Conservation (phyloP, 2,113 vertebrate genomes). For the Theropithecus gelada region DNA sequence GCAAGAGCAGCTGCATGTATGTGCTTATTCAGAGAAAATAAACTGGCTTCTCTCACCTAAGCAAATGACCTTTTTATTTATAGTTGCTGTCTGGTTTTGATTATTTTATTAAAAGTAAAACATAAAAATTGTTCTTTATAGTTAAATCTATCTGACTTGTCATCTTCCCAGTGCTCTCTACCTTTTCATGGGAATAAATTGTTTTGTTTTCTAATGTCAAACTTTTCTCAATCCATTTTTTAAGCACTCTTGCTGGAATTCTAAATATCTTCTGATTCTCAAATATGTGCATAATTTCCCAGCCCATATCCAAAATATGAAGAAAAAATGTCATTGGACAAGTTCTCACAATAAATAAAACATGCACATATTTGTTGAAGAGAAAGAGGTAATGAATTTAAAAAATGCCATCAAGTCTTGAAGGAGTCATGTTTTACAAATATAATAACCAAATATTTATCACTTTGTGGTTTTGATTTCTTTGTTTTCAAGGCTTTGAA, state of each 20-base stretch:
- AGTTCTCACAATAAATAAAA: constrained; percentile 55
- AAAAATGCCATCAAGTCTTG: constrained; percentile 34
- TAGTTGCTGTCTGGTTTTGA: neutral
- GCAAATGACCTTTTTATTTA: constrained; percentile 50
- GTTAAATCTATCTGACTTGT: constrained; percentile 46
- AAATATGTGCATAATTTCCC: constrained; percentile 58
- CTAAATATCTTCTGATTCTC: constrained; percentile 25
- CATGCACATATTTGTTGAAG: constrained; percentile 15
- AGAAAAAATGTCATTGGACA: constrained; percentile 46
- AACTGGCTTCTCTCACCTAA: constrained; percentile 54
- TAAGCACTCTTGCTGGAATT: constrained; percentile 2
- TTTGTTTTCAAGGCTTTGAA: constrained; percentile 50
- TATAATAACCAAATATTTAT: constrained; percentile 54
- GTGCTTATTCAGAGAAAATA: constrained; percentile 43
- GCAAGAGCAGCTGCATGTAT: neutral
- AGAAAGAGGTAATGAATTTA: constrained; percentile 52
- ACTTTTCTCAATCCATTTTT: constrained; percentile 10
- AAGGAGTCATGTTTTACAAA: constrained; percentile 49
- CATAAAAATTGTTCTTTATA: neutral
- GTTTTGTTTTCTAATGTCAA: constrained; percentile 41
- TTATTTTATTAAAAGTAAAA: constrained; percentile 56
- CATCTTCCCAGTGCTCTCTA: neutral
- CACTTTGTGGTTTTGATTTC: constrained; percentile 39
- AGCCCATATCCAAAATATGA: constrained; percentile 4
- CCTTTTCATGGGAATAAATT: constrained; percentile 16